These are phyloP conservation scores for Gnathonemus echidnorhynchus DNA, from an alignment of 2,113 vertebrate species.

Conservation along the genomic window DNA sequence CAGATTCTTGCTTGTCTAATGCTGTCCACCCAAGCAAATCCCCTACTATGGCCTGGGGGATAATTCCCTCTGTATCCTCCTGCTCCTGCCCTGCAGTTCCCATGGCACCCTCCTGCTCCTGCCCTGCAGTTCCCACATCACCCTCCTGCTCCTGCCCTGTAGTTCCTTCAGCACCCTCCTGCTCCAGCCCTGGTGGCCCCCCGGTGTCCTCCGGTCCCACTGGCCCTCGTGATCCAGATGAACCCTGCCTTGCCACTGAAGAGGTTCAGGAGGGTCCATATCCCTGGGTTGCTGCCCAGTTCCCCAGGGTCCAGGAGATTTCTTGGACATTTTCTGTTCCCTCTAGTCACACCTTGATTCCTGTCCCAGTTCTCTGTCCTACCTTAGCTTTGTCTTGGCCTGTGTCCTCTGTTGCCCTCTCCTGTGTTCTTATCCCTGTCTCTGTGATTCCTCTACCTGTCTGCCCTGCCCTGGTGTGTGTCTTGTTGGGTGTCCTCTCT, in stretches of 20 bases:
- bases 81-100: not conserved
- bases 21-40: too few relatives aligned
- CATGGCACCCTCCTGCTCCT: too few relatives aligned
- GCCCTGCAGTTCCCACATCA: too few relatives aligned
- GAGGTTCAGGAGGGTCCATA: not conserved
- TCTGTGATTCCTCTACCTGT: too few relatives aligned
- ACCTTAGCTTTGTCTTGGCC: not conserved
- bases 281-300: not conserved
- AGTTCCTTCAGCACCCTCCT: too few relatives aligned
- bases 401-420: not conserved
- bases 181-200: not conserved
- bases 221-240: not conserved
- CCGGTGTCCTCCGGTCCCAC: not conserved
- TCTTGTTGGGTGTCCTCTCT: too few relatives aligned
- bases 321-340: not conserved
- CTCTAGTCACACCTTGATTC: not conserved
- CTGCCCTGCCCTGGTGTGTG: too few relatives aligned
- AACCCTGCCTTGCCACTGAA: not conserved
- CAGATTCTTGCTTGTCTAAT: too few relatives aligned
- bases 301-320: not conserved
- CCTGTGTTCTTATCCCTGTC: too few relatives aligned
- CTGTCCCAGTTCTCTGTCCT: not conserved
- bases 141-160: too few relatives aligned
- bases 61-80: not conserved
- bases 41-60: too few relatives aligned